These are phyloP conservation scores for Crepidodera aurea DNA, from an alignment of 2,888 invertebrate species.

Conservation along the genomic window DNA sequence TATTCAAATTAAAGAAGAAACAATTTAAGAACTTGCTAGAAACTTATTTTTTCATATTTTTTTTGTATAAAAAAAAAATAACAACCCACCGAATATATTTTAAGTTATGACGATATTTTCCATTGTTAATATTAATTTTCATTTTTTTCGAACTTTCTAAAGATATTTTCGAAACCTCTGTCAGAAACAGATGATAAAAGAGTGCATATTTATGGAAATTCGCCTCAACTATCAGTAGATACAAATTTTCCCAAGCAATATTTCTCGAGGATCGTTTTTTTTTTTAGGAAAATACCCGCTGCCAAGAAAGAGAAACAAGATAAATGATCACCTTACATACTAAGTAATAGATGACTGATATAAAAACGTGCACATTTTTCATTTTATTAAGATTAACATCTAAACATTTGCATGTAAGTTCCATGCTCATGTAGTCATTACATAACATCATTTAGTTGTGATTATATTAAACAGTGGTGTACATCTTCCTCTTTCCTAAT, in stretches of 20 bases:
- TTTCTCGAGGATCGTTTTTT: neutral
- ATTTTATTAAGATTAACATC: slow-evolving; percentile 23
- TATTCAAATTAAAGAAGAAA: too few relatives aligned
- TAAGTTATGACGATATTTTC: too few relatives aligned
- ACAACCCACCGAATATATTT: too few relatives aligned
- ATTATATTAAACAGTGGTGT: slow-evolving; percentile 9
- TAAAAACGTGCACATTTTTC: slow-evolving; percentile 23
- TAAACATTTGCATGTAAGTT: slow-evolving; percentile 22
- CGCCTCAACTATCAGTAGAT: neutral
- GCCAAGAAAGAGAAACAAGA: slow-evolving; percentile 10
- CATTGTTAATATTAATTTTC: neutral
- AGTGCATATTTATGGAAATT: neutral
- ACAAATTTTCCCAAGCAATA: neutral
- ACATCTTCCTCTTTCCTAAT: too few relatives aligned
- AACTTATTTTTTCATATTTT: too few relatives aligned
- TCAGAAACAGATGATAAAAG: neutral
- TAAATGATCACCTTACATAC: slow-evolving; percentile 8
- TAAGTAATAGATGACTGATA: slow-evolving; percentile 10
- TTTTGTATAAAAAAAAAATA: too few relatives aligned
- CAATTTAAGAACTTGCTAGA: too few relatives aligned
- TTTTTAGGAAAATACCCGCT: slow-evolving; percentile 5
- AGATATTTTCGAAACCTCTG: neutral
- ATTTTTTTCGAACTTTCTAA: neutral
- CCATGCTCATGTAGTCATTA: slow-evolving; percentile 16
- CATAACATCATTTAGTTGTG: slow-evolving; percentile 9